Base-by-base conservation (phyloP, 2,888 invertebrate species). In the Sesia bembeciformis region DNA sequence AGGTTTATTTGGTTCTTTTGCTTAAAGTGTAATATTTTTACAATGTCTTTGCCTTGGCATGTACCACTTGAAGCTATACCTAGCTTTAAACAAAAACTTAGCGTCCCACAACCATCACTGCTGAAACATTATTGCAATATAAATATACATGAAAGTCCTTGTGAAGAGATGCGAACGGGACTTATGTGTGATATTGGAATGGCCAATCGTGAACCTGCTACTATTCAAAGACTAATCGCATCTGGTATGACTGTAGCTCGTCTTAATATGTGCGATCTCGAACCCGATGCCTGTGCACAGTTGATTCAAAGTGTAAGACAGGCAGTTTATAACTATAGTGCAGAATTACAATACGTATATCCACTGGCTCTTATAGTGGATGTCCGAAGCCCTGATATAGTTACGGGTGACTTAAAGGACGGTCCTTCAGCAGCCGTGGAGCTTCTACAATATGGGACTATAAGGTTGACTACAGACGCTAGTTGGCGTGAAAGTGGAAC, bases 401-500 rank as follows among this genome's bases (percentile, higher is more conserved):
- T 81, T 5, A 84, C 86, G 4, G 89, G 89, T n/a, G 78, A 82
- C 54, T 64, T 88, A 39, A 88, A 81, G 71, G 74, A 75, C 8
- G 87, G 85, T n/a, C 76, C 78, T 2, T 70, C 68, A 41, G 62
- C 79, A 4, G 81, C 78, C 6, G 58, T 85, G 56, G 83, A 86
- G 62, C 67, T 90, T 40, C 53, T 73, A 4, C 67, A 81, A 67
- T 76, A 79, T 49, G 73, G 82, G 53, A 73, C 72, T 8, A 81
- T 91, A 5, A 77, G 86, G 58, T 60, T 92, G 50, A 91, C 91
- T 6, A 89, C 85, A 1, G 91, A 91, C 65, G 62, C 79, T 4
- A 81, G 77, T 52, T 92, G 91, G 82, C 82, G 88, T 56, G 90
- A 91, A 62, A 79, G 87, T 61, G 91, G 91, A 3, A 91, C 87